A percentile compares a stretch with the other conserved stretches of the same genome.
These are phyloP conservation scores for Pseudomyrmex dendroicus DNA, from an alignment of 1,140 invertebrate species.

Conservation along the genomic window DNA sequence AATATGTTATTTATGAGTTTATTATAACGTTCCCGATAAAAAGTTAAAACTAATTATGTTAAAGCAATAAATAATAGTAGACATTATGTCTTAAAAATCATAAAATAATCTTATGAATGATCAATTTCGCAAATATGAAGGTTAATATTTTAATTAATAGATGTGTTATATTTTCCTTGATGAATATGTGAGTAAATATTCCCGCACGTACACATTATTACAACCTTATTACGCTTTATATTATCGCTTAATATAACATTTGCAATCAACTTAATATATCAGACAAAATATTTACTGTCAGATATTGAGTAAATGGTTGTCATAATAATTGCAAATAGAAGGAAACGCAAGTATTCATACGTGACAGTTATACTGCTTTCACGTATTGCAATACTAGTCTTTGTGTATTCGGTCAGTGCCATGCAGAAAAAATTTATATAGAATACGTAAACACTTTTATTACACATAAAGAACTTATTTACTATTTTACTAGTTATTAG, in stretches of 20 bases:
- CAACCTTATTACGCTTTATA: not conserved
- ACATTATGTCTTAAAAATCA: not conserved
- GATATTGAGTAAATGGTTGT: slow-evolving; percentile 32
- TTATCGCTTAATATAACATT: slow-evolving; percentile 48
- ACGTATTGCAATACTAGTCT: slow-evolving; percentile 45
- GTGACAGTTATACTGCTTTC: slow-evolving; percentile 16
- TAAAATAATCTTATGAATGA: slow-evolving; percentile 27
- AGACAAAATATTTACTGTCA: slow-evolving; percentile 33
- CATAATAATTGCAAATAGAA: slow-evolving; percentile 16
- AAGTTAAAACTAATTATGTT: too few relatives aligned
- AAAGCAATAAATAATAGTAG: not conserved
- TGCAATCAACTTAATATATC: slow-evolving; percentile 49
- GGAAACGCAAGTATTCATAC: slow-evolving; percentile 26
- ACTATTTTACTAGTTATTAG: slow-evolving; percentile 51
- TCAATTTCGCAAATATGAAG: slow-evolving; percentile 26
- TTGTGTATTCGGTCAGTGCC: slow-evolving; percentile 49
- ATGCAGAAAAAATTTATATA: slow-evolving; percentile 51
- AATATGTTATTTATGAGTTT: too few relatives aligned
- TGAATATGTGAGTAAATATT: slow-evolving; percentile 41
- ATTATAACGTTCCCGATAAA: too few relatives aligned
- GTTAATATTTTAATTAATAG: slow-evolving; percentile 40
- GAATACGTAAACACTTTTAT: slow-evolving; percentile 40
- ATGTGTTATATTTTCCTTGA: slow-evolving; percentile 41
- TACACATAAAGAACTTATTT: slow-evolving; percentile 42
- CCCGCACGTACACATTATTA: not conserved